Evolutionary conservation across 2,797 vertebrate genomes (phyloP), one percentile per base, ranked within the genome.

Genomic region (Enteromius fasciolatus): DNA sequence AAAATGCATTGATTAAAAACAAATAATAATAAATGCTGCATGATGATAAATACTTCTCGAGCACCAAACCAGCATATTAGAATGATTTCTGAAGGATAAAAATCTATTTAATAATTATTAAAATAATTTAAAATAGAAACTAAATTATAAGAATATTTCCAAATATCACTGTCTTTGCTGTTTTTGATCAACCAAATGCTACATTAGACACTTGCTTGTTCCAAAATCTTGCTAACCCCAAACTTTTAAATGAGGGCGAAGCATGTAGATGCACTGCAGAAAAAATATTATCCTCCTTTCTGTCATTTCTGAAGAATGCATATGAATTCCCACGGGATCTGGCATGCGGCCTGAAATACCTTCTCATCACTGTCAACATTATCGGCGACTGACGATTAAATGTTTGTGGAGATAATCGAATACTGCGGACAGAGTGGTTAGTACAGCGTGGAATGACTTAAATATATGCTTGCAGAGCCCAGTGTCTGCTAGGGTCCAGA

Each of bases 381-480:
- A 54, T 75, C 50, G 18, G 36, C 46, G 39, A 3, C 39, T 64
- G 69, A 36, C 25, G 48, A 50, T 75, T 54, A 74, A 57, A 73
- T 44, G 57, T 39, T 52, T 64, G 57, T 28, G 46, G 64, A 12
- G 64, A 78, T 78, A 70, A 72, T 18, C 8, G 36, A 69, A 48
- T 48, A 54, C 79, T 69, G 46, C 4, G 46, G 31, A 54, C 44
- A 20, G 80, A 76, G 76, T n/a, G 57, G 80, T 81, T 76, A 81
- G 63, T 64, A 61, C 46, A 17, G 57, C 33, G 28, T 63, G 39
- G 23, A 79, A 76, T 48, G 69, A 73, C 18, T 74, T 46, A 59
- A 81, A 81, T 78, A 77, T 68, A 74, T 80, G 75, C 67, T 81
- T 75, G 23, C 31, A 57, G 33, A 63, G 79, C 31, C 50, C 70